phyloP scores from a whole-genome alignment of 2,113 vertebrate genomes.

The human (Homo sapiens) region GRCh38 chr9:105264501-105265000 shows the following conservation, averaged over 20 bases:
- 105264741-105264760: neutral
- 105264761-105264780: neutral
- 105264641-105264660: neutral
- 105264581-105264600: neutral
- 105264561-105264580: neutral
- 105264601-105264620: neutral
- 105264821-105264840: too few species aligned
- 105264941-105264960: too few species aligned
- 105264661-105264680: neutral
- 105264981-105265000: too few species aligned
- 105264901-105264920: too few species aligned
- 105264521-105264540: neutral
- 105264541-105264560: neutral
- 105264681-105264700: neutral
- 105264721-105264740: neutral
- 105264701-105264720: neutral
- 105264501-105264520: slow-evolving; percentile 4
- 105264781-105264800: neutral
- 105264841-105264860: too few species aligned
- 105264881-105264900: too few species aligned
- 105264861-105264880: too few species aligned
- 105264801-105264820: too few species aligned
- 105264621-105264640: neutral
- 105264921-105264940: too few species aligned
- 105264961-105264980: too few species aligned